Conservation (phyloP, 2,888 invertebrate species). For the Hypomecis punctinalis region DNA sequence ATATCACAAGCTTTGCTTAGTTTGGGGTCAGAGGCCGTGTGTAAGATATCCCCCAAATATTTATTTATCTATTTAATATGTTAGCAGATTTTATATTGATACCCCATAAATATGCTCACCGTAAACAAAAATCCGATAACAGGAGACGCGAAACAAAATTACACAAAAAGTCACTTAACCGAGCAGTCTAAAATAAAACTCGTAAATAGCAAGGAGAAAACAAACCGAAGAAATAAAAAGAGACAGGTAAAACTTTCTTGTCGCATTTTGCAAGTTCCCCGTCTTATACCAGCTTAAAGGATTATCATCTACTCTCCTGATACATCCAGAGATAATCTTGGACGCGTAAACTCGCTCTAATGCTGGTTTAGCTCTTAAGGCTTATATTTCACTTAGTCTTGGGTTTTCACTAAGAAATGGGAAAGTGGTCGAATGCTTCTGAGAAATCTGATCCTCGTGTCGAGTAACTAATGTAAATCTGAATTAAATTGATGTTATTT, state of each 20-base stretch:
- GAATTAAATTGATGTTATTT: too few relatives aligned
- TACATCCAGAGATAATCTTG: constrained; percentile 38
- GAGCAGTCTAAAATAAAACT: constrained; percentile 4
- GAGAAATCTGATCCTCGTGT: background rate
- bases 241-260: constrained; percentile 17
- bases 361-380: constrained; percentile 20
- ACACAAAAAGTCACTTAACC: constrained; percentile 8
- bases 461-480: background rate
- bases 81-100: too few relatives aligned
- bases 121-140: too few relatives aligned
- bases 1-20: too few relatives aligned
- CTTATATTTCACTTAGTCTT: constrained; percentile 39
- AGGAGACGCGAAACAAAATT: background rate
- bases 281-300: constrained; percentile 35
- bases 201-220: background rate
- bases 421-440: background rate
- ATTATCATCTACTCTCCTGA: constrained; percentile 40
- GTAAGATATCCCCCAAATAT: too few relatives aligned
- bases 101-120: too few relatives aligned
- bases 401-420: background rate
- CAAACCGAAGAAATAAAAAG: constrained; percentile 10
- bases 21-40: too few relatives aligned
- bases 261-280: constrained; percentile 26
- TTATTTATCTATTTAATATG: too few relatives aligned
- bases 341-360: constrained; percentile 35